Evolutionary conservation across 2,113 vertebrate genomes (phyloP).

Genomic region (Pleuronectes platessa): DNA sequence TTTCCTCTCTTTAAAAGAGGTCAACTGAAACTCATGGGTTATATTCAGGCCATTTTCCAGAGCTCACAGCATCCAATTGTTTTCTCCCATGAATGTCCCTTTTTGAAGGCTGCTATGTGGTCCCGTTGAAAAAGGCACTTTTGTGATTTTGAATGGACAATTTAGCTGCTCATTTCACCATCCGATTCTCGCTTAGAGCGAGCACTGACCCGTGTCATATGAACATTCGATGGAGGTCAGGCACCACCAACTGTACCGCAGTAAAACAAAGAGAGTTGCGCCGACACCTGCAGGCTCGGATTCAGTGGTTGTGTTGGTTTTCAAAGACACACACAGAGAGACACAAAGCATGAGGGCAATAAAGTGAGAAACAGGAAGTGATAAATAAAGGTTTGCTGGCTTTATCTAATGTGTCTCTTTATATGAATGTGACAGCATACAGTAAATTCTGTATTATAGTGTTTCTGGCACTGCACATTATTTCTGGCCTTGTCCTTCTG

Average conservation of each 20-base stretch:
- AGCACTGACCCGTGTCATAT: constrained; percentile 75
- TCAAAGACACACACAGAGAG: constrained; percentile 12
- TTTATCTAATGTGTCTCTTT: constrained; percentile 28
- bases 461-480: constrained; percentile 32
- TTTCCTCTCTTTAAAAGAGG: background rate
- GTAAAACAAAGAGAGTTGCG: constrained; percentile 38
- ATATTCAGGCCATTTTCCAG: constrained; percentile 37
- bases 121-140: constrained; percentile 48
- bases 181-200: constrained; percentile 56
- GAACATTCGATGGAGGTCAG: constrained; percentile 63
- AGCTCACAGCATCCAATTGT: constrained; percentile 56
- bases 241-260: constrained; percentile 46
- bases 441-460: constrained; percentile 31
- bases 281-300: constrained; percentile 20
- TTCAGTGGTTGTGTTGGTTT: constrained; percentile 11
- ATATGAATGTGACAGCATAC: constrained; percentile 28
- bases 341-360: constrained; percentile 8
- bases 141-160: constrained; percentile 73
- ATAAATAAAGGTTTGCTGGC: constrained; percentile 38
- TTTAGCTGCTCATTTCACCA: constrained; percentile 71
- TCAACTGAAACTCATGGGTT: constrained; percentile 34
- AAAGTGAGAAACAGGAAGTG: constrained; percentile 28
- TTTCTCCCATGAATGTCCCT: constrained; percentile 46
- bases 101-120: constrained; percentile 53
- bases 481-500: constrained; percentile 52